Conservation (phyloP, 2,113 vertebrate genomes). For the Sakesphorus luctuosus region DNA sequence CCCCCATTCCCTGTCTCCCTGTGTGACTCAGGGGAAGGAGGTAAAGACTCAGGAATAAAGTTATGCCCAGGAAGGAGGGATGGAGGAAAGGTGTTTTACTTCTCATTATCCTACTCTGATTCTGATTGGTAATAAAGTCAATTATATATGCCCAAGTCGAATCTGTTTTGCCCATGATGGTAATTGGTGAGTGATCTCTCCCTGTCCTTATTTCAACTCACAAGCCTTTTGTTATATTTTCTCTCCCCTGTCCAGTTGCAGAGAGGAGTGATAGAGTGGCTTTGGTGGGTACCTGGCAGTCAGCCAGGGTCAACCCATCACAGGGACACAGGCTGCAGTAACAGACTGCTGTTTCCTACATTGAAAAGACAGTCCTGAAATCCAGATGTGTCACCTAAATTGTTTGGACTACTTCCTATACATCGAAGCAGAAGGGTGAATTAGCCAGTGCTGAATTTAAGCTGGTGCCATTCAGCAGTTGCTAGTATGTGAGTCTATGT, state of each 20-base stretch:
- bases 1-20: no score
- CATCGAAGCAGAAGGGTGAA: not conserved
- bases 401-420: not conserved
- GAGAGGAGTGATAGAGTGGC: not conserved
- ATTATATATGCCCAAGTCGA: no score
- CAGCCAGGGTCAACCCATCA: not conserved
- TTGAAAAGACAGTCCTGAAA: not conserved
- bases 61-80: no score
- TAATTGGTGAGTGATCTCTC: not conserved
- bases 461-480: not conserved
- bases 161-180: no score
- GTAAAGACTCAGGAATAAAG: no score
- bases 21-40: no score
- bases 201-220: not conserved
- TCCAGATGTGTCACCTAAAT: not conserved
- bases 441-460: not conserved
- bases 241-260: not conserved
- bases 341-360: not conserved
- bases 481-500: not conserved
- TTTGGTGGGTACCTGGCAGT: not conserved
- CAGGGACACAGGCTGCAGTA: not conserved
- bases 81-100: no score
- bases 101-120: no score
- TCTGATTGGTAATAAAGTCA: no score
- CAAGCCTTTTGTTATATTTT: not conserved